These are phyloP conservation scores for Bovichtus variegatus DNA, from an alignment of 2,797 vertebrate genomes.

Conservation along the genomic window DNA sequence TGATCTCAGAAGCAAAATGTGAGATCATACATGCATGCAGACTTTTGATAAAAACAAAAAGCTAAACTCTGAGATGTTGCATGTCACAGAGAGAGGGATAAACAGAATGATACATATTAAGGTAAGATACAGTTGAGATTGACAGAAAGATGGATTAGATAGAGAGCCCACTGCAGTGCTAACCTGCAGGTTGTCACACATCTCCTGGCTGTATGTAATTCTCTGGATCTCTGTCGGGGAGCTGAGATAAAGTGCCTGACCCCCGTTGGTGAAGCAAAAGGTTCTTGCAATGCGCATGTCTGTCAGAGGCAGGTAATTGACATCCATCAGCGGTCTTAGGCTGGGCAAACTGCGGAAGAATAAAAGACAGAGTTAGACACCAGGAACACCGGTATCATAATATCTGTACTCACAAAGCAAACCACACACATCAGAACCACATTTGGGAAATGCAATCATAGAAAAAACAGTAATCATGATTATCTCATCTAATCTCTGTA, in stretches of 20 bases:
- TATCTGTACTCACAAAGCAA: not conserved
- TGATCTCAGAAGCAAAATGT: conserved; percentile 1
- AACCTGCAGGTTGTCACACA: conserved; percentile 98
- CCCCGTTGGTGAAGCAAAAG: conserved; percentile 96
- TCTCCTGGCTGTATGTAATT: conserved; percentile 98
- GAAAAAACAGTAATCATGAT: not conserved
- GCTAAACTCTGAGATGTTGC: not conserved
- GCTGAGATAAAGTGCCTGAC: conserved; percentile 96
- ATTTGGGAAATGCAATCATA: accelerated
- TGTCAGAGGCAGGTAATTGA: conserved; percentile 95
- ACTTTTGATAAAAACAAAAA: not conserved
- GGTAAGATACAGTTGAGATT: too few relatives aligned
- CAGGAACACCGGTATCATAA: not conserved
- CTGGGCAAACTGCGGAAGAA: conserved; percentile 91
- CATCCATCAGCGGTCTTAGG: conserved; percentile 95
- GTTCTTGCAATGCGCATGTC: conserved; percentile 99
- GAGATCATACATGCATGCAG: not conserved
- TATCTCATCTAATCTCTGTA: not conserved
- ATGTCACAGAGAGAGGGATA: not conserved
- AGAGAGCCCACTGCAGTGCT: conserved; percentile 23
- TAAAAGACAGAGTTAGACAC: conserved; percentile 17
- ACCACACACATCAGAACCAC: not conserved
- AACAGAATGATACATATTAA: not conserved
- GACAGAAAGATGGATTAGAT: not conserved
- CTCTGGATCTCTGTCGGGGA: conserved; percentile 98